Evolutionary conservation across 2,888 invertebrate species (phyloP), one percentile per base, ranked within the genome.

Genomic region (Drosophila falleni): DNA sequence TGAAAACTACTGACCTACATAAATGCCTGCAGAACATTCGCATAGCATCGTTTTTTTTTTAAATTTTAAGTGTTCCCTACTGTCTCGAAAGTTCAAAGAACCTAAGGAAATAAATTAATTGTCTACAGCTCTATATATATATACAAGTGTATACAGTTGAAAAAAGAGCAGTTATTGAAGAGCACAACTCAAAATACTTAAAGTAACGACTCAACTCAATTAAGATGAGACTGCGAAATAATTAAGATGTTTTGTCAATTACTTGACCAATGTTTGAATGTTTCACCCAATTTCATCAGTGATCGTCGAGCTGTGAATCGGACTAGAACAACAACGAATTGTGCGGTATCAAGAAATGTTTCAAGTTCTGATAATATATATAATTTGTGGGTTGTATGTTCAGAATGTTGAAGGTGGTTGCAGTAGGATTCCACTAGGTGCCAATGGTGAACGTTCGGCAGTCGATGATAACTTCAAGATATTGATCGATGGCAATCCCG

Each of bases 381-480:
- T 83, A 0, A 35, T 72, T 13, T 23, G 10, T 29, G 9, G 51
- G 33, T 19, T 13, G 29, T 51, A 37, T n/a, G 19, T 65, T 11
- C 35, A 51, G 35, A 53, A 69, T 49, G 71, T 59, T 1, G 9
- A n/a, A 1, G 66, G 63, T 10, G 74, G 46, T 6, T 94, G 94
- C 80, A 93, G 92, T 85, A 93, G 94, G 58, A 92, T 92, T 56
- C 94, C 94, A 0, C 93, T 93, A 68, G 94, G 93, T 13, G 93
- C 93, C 31, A 91, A 84, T 11, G 92, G 93, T 0, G 89, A 90
- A 13, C 92, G 90, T 59, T 92, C 93, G 82, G 93, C 94, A 10
- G 95, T 95, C 5, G 95, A 96, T 90, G 95, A 95, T 73, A 95
- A 95, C 66, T 97, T 95, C 92, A 94, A 94, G 79, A 95, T 97